Conservation (phyloP, 2,888 invertebrate genomes). For the Ectobius pallidus region DNA sequence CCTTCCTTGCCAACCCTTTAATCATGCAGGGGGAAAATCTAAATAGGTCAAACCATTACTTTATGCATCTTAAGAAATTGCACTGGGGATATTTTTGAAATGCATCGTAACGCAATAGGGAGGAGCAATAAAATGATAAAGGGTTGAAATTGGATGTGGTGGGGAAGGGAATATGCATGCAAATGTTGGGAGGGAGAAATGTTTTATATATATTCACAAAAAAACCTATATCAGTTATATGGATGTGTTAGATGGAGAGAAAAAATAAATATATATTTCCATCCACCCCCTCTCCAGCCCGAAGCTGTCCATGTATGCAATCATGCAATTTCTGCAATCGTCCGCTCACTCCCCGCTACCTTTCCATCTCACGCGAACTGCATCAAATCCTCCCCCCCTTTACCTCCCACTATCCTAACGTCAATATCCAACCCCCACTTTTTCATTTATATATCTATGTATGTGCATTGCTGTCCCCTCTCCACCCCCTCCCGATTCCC, state of each 20-base stretch:
- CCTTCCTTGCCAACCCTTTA: background rate
- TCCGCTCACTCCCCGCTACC: background rate
- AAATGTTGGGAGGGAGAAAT: conserved; percentile 7
- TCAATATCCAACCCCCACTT: conserved; percentile 29
- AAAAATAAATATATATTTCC: conserved; percentile 22
- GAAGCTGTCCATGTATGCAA: background rate
- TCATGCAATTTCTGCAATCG: conserved; percentile 27
- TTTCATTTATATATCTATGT: conserved; percentile 24
- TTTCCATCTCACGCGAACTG: conserved; percentile 20
- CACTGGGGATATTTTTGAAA: conserved; percentile 15
- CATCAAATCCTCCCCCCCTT: background rate
- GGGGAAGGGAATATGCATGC: background rate
- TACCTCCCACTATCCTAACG: conserved; percentile 2
- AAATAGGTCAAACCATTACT: background rate
- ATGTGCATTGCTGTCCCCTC: conserved; percentile 20
- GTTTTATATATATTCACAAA: background rate
- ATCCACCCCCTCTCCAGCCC: background rate
- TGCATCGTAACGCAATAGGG: conserved; percentile 15
- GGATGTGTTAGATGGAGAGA: conserved; percentile 9
- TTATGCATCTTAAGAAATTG: background rate
- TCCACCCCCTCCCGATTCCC: background rate
- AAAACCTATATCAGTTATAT: conserved; percentile 16
- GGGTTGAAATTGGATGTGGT: background rate
- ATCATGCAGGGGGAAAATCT: background rate
- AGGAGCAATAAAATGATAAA: background rate